These are phyloP conservation scores for Vollenhovia emeryi DNA, from an alignment of 1,140 invertebrate species.

Conservation along the genomic window DNA sequence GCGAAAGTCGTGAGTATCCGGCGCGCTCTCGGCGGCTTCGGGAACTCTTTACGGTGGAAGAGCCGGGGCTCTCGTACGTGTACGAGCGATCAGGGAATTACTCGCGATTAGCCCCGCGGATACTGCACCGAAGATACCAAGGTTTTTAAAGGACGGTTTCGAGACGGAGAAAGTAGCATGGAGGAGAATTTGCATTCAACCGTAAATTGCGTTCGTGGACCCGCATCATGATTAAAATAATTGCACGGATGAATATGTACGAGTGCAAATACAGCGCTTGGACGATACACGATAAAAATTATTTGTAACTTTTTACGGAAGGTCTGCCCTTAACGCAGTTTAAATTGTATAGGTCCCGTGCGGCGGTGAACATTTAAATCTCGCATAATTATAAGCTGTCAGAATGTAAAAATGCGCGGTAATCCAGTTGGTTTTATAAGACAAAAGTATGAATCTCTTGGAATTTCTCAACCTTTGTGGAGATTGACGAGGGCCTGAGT, in stretches of 20 bases:
- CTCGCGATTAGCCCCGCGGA: conserved; percentile 57
- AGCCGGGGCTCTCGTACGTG: background rate
- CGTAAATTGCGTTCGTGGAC: background rate
- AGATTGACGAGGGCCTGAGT: background rate
- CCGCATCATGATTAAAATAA: conserved; percentile 54
- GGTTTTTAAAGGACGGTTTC: conserved; percentile 25
- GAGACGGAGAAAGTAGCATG: conserved; percentile 24
- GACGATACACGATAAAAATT: conserved; percentile 25
- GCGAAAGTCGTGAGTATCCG: conserved; percentile 1
- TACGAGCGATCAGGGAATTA: conserved; percentile 51
- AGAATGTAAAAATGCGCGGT: background rate
- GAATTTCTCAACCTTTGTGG: conserved; percentile 7
- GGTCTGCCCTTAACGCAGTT: no score
- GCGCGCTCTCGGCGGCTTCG: background rate
- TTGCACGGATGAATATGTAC: conserved; percentile 34
- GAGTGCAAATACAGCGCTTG: conserved; percentile 11
- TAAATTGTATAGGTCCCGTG: conserved; percentile 15
- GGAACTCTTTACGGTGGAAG: background rate
- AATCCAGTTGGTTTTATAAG: conserved; percentile 22
- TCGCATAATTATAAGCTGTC: conserved; percentile 26
- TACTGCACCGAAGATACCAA: conserved; percentile 15
- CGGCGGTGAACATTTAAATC: conserved; percentile 37
- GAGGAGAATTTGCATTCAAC: conserved; percentile 19
- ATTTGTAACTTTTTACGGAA: conserved; percentile 22
- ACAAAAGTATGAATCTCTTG: background rate